A percentile compares a stretch with the other conserved stretches of the same genome.
Evolutionary conservation across 2,888 invertebrate genomes (phyloP).

Genomic region (Liopterus haemorrhoidalis): DNA sequence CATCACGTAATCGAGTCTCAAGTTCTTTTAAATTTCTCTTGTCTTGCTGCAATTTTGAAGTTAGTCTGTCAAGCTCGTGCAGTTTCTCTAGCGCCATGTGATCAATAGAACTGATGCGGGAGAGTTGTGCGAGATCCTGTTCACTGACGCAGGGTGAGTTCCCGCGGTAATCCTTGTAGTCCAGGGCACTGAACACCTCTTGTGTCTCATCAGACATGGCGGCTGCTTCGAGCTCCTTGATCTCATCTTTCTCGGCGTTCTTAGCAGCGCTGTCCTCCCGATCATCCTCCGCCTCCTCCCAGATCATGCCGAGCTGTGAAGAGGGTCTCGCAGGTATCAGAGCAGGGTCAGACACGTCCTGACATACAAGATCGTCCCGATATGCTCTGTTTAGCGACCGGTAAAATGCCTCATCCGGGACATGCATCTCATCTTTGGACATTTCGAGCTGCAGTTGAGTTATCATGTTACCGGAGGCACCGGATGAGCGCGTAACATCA

Average conservation of each 20-base stretch:
- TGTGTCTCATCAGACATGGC: conserved; percentile 52
- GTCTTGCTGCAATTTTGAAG: conserved; percentile 70
- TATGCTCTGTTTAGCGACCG: conserved; percentile 83
- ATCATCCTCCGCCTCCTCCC: conserved; percentile 75
- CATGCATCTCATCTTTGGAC: conserved; percentile 52
- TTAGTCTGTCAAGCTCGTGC: conserved; percentile 70
- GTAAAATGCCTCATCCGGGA: conserved; percentile 81
- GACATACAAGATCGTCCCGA: conserved; percentile 66
- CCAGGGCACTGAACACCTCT: conserved; percentile 67
- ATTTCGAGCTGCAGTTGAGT: conserved; percentile 42
- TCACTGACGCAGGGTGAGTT: conserved; percentile 70
- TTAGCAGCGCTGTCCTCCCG: conserved; percentile 50
- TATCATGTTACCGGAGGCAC: conserved; percentile 37
- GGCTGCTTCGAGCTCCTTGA: conserved; percentile 47
- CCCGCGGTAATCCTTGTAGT: conserved; percentile 73
- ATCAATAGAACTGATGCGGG: conserved; percentile 69
- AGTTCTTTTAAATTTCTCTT: conserved; percentile 71
- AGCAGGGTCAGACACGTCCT: conserved; percentile 46
- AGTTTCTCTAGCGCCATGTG: conserved; percentile 72
- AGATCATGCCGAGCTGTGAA: conserved; percentile 78
- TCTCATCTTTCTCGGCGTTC: conserved; percentile 38
- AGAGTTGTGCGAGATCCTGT: conserved; percentile 70
- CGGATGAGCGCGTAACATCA: conserved; percentile 48
- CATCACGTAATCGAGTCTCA: conserved; percentile 62
- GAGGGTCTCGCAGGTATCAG: conserved; percentile 61